Evolutionary conservation across 2,797 vertebrate species (phyloP), one percentile per base, ranked within the genome.

Genomic region (Pipistrellus nathusii): DNA sequence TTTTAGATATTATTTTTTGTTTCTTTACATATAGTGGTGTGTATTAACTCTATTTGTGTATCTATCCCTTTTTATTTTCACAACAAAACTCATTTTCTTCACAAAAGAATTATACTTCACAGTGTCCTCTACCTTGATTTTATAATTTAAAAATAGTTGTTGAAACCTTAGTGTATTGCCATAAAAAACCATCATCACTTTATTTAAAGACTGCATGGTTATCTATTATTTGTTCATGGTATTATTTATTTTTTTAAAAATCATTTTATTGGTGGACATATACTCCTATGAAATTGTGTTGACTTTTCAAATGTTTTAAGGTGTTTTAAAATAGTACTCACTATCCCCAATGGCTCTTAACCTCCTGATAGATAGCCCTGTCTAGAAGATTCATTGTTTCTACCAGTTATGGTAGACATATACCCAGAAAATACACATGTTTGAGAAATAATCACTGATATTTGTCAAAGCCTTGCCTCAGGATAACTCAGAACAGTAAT

Each of bases 401-500:
- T 55, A 68, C 59, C 13, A 68, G 46, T 51, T 38, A 27, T 46
- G 7, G 8, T 76, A 18, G 41, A 46, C 15, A 46, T 38, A 38
- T 0, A 68, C 53, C 30, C 78, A 46, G 1, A 66, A 93, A 91
- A 32, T 46, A 25, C 32, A 78, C 13, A 5, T 53, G 46, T 90
- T 77, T 72, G 38, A 38, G 57, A 76, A 46, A 8, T 46, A 91
- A 85, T 59, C 32, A 1, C 35, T 85, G 23, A 27, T 27, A 62
- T 76, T 90, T 85, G 35, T 91, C 66, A 96, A 85, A 81, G 6
- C 38, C 11, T 62, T 87, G 53, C 30, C 71, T 85, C 25, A 41
- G 1, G 41, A 76, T 68, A 44, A 38, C 2, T 78, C 41, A 59
- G 59, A 89, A 53, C 23, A 66, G 44, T 84, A 75, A 82, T 88